phyloP scores from a whole-genome alignment of 2,797 vertebrate species.

The Pseudomugil tenellus region DNA sequence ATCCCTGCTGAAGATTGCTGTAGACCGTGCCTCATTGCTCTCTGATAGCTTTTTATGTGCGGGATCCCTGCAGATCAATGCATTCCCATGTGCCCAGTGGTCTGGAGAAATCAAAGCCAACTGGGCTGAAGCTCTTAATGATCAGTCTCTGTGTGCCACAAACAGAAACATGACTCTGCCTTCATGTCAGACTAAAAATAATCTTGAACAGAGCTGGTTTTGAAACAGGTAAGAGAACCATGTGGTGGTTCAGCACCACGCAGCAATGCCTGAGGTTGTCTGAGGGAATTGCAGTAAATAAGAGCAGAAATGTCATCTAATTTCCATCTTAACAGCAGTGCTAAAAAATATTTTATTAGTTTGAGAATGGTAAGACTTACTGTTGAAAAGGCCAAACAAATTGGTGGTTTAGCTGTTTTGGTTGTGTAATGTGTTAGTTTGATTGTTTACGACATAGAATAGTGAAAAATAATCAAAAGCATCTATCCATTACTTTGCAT shows the following conservation, averaged over 20 bases:
- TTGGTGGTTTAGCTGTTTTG: too few species aligned
- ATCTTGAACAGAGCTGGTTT: constrained; percentile 1
- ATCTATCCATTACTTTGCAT: too few species aligned
- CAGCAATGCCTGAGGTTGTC: background rate
- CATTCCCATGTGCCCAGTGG: constrained; percentile 38
- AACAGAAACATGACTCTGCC: constrained; percentile 30
- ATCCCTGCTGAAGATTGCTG: constrained; percentile 41
- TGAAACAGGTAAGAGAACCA: background rate
- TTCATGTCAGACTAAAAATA: constrained; percentile 15
- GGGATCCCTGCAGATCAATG: constrained; percentile 66
- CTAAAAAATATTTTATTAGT: background rate
- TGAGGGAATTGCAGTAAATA: background rate
- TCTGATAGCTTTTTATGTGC: constrained; percentile 58
- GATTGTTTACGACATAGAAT: background rate
- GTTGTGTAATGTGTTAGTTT: background rate
- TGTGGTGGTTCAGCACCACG: background rate
- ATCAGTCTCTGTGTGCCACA: constrained; percentile 28
- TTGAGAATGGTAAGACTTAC: background rate
- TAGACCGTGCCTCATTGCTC: constrained; percentile 66
- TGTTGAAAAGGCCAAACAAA: too few species aligned
- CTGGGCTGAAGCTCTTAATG: constrained; percentile 39
- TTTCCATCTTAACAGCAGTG: background rate
- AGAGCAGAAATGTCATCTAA: background rate
- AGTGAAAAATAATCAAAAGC: too few species aligned
- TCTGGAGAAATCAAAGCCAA: constrained; percentile 58